Evolutionary conservation across 1,140 invertebrate genomes (phyloP), one percentile per base, ranked within the genome.

Genomic region (Potamilus streckersoni): DNA sequence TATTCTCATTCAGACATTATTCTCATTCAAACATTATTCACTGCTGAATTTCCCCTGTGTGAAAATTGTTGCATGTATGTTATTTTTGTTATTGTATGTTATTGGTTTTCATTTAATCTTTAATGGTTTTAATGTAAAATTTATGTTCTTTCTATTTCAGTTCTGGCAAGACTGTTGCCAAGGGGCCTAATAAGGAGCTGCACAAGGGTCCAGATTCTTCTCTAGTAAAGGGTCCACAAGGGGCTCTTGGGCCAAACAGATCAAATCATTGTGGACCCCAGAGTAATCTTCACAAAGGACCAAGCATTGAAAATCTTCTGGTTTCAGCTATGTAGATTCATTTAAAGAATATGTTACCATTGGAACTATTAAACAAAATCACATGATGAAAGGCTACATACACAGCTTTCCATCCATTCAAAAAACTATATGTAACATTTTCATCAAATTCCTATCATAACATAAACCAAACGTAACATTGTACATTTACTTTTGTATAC

Each of bases 251-350:
- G 4, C 75, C 75, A 27, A 71, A 77, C 56, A 61, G 69, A 27
- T 67, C 69, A 38, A 63, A 68, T 27, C 70, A 62, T 55, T 77
- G 75, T 73, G 75, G 75, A 23, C 75, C 75, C 27, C 67, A 75
- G 31, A 23, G 55, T 14, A 14, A 69, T 17, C 58, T 75, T 11
- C 61, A 31, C 49, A 55, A 57, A 1, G 73, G 73, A 15, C 73
- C 73, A 12, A 75, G 55, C 55, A 65, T 13, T 17, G 68, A 69
- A 19, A 72, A 65, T 72, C 70, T 72, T 17, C 62, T 72, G 0
- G 55, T 72, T 19, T 64, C 70, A 56, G 70, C 70, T 72, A 64
- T 64, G 23, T 72, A 72, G 31, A 19, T 31, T n/a, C 0, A 49
- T 4, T 49, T 8, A 49, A 49, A 49, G 38, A 49, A 49, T 49